phyloP scores from a whole-genome alignment of 23 tunicate genomes.

The Phallusia fumigata region DNA sequence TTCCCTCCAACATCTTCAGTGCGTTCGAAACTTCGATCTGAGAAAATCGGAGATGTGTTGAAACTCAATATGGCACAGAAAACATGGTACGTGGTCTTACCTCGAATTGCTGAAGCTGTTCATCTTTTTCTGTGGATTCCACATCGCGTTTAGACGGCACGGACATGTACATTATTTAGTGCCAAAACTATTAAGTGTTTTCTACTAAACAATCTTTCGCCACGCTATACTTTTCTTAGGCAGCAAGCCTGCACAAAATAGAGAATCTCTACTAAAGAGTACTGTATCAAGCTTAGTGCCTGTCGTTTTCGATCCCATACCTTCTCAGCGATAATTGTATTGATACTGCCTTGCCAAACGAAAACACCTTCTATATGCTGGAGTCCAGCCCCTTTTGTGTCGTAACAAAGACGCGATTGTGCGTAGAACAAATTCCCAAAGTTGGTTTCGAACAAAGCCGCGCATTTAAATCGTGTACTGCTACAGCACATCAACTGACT shows the following conservation, averaged over 20 bases:
- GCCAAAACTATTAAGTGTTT: no score
- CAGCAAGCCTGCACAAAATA: no score
- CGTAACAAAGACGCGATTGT: neutral
- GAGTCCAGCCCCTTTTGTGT: conserved; percentile 12
- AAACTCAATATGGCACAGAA: no score
- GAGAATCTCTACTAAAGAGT: no score
- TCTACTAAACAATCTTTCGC: no score
- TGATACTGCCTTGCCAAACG: neutral
- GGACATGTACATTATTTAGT: neutral
- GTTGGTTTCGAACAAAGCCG: neutral
- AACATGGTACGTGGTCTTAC: neutral
- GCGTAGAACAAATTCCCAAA: conserved; percentile 7
- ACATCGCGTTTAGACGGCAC: neutral
- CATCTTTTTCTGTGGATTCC: neutral
- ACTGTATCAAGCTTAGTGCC: no score
- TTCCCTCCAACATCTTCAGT: conserved; percentile 20
- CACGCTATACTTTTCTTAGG: no score
- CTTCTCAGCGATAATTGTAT: neutral
- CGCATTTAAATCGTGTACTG: neutral
- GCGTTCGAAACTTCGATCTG: conserved; percentile 15
- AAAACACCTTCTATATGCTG: neutral
- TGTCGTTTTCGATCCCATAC: neutral
- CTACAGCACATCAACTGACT: neutral
- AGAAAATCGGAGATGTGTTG: neutral
- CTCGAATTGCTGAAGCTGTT: neutral